phyloP scores from a whole-genome alignment of 2,888 invertebrate genomes.

The Chloromyia formosa region DNA sequence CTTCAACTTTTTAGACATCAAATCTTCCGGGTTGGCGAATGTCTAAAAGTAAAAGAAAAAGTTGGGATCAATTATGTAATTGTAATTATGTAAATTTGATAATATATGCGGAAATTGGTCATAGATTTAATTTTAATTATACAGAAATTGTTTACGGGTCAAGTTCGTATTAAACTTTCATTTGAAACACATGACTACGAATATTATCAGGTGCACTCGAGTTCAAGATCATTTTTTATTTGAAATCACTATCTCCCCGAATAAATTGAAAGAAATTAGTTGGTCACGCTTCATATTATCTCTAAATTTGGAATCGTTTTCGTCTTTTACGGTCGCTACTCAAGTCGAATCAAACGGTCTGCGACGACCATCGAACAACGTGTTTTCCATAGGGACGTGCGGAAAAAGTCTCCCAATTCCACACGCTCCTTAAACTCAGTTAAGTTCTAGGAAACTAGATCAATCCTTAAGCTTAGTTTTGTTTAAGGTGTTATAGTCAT shows the following conservation, averaged over 20 bases:
- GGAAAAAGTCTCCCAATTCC: too few relatives aligned
- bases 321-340: too few relatives aligned
- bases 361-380: too few relatives aligned
- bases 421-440: too few relatives aligned
- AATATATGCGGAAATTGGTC: not conserved
- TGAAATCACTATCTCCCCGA: too few relatives aligned
- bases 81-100: not conserved
- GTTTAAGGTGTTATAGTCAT: too few relatives aligned
- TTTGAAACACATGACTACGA: not conserved
- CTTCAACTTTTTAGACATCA: conserved; percentile 58
- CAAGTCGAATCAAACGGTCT: too few relatives aligned
- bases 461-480: too few relatives aligned
- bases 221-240: not conserved
- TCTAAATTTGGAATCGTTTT: too few relatives aligned
- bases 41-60: conserved; percentile 61
- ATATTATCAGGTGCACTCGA: not conserved
- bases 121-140: not conserved
- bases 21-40: conserved; percentile 69
- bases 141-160: not conserved
- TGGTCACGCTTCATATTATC: not conserved
- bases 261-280: too few relatives aligned
- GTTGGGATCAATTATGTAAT: not conserved
- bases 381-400: too few relatives aligned
- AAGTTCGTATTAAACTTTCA: not conserved
- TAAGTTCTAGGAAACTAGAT: too few relatives aligned